A percentile compares a stretch with the other conserved stretches of the same genome.
Conservation (phyloP, 1,140 invertebrate genomes). For the Dendrolimus punctatus region DNA sequence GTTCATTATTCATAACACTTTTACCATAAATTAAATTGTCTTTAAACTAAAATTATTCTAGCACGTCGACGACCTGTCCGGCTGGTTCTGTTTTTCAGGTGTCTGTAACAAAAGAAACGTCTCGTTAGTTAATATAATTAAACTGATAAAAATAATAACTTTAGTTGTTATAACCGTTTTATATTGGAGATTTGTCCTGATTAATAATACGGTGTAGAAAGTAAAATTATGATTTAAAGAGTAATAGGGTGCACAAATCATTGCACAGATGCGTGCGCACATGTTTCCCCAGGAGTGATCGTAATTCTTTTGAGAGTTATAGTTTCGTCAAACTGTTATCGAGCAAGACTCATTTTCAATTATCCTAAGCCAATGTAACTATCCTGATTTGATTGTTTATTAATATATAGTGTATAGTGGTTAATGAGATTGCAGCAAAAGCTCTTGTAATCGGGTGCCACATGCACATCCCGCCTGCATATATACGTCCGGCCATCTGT, state of each 20-base stretch:
- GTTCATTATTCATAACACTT: constrained; percentile 37
- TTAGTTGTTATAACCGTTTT: background rate
- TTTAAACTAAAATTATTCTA: constrained; percentile 41
- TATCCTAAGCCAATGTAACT: background rate
- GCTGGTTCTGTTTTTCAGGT: constrained; percentile 65
- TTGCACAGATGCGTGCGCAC: constrained; percentile 39
- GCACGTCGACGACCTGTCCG: constrained; percentile 62
- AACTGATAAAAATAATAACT: background rate
- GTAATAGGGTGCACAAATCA: constrained; percentile 27
- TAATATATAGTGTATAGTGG: too few relatives aligned
- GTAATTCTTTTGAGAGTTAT: background rate
- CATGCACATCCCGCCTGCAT: constrained; percentile 52
- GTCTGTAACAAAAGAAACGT: constrained; percentile 67
- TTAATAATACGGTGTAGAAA: too few relatives aligned
- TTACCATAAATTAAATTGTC: constrained; percentile 57
- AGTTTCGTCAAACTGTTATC: background rate
- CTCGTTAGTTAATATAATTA: constrained; percentile 14
- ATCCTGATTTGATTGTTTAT: too few relatives aligned
- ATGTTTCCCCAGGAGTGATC: constrained; percentile 11
- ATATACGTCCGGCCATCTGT: constrained; percentile 57
- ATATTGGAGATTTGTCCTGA: background rate
- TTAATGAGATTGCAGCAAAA: constrained; percentile 40
- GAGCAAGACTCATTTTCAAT: background rate
- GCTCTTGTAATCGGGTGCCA: constrained; percentile 40
- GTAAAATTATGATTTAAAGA: constrained; percentile 1